Base-by-base conservation (phyloP, 1,140 invertebrate genomes). In the Solenopsis invicta region DNA sequence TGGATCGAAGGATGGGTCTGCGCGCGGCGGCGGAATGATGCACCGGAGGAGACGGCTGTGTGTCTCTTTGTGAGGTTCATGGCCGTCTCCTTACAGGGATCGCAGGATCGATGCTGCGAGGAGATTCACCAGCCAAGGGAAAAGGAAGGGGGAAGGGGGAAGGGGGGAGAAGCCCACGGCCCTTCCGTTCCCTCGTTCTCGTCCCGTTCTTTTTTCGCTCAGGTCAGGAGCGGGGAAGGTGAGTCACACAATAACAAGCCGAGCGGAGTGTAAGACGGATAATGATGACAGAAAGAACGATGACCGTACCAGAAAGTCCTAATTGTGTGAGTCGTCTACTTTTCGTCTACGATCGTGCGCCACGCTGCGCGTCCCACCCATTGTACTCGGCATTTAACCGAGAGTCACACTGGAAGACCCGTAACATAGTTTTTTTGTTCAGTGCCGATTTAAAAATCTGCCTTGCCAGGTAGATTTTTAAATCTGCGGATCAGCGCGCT, bases 81-180 rank as follows among this genome's bases (percentile, higher is more conserved):
- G 91, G 88, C 69, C 91, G 75, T 85, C 78, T 85, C 66, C 72
- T 84, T 88, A 84, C 71, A 86, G 76, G 69, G 74, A 66, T 62
- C 76, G 61, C 48, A 66, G 71, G 88, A 90, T 90, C 88, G 81
- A 90, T 90, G 88, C 75, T 90, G 62, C 88, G 77, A 87, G 86
- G 50, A 87, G 88, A 90, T 85, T 75, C 67, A 56, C n/a, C 48
- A 45, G 12, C 45, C 48, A 8, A 48, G 21, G 9, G 61, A n/a
- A 13, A 18, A 16, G 9, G 48, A n/a, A n/a, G n/a, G n/a, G n/a
- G n/a, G n/a, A n/a, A n/a, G 48, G 9, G 48, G 54, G 0, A 18
- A 62, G 24, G 56, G 18, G 34, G 10, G 41, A 24, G n/a, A n/a
- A n/a, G n/a, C 72, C 59, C 72, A 34, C 48, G 10, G 69, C 41